Percentiles rank a stretch among this genome's conserved stretches.
Evolutionary conservation across 1,140 invertebrate species (phyloP).

Genomic region (Orussus abietinus): DNA sequence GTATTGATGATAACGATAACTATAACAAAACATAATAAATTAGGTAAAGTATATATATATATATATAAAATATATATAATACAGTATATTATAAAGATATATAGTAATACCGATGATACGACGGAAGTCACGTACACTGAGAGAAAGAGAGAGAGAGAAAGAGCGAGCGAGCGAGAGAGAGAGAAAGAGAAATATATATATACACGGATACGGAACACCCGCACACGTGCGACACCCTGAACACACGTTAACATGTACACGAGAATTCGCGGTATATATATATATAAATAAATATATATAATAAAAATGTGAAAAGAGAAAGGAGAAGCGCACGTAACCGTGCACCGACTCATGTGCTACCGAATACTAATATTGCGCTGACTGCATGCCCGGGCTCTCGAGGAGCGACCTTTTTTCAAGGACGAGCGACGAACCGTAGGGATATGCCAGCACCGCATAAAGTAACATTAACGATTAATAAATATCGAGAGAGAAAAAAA

Average conservation of each 20-base stretch:
- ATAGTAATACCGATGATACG: constrained; percentile 35
- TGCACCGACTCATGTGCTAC: constrained; percentile 29
- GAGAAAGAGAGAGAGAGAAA: constrained; percentile 9
- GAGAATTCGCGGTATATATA: too few species aligned
- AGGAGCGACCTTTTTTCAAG: constrained; percentile 34
- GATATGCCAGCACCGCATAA: constrained; percentile 36
- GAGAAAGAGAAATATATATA: constrained; percentile 7
- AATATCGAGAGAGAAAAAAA: constrained; percentile 18
- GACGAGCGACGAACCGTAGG: constrained; percentile 21
- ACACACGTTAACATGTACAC: constrained; percentile 24
- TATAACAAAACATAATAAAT: constrained; percentile 52
- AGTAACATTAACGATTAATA: constrained; percentile 33
- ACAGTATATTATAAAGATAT: constrained; percentile 31
- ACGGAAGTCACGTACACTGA: constrained; percentile 23
- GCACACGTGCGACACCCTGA: not conserved
- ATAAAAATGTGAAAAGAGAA: too few species aligned
- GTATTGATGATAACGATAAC: constrained; percentile 44
- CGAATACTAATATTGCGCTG: constrained; percentile 29
- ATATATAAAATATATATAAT: constrained; percentile 33
- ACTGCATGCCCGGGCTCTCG: constrained; percentile 28
- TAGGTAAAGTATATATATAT: constrained; percentile 44
- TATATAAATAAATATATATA: constrained; percentile 18
- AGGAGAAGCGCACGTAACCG: constrained; percentile 20
- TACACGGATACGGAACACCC: constrained; percentile 9
- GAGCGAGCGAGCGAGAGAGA: constrained; percentile 11